Percentiles rank a stretch among this genome's conserved stretches.
Evolutionary conservation across 2,113 vertebrate species (phyloP).

Genomic region (Hypanus sabinus): DNA sequence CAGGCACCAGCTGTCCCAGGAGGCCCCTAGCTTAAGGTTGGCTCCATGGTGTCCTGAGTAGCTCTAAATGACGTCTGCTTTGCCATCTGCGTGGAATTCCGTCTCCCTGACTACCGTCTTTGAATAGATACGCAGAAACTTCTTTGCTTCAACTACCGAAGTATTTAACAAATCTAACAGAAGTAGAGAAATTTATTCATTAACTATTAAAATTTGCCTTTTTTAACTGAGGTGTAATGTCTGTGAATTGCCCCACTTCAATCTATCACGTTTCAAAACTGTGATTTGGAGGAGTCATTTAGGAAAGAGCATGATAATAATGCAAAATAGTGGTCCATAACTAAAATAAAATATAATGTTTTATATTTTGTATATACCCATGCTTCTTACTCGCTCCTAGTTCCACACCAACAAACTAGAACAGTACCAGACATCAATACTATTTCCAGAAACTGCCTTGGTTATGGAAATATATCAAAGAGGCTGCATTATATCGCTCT

Average conservation of each 20-base stretch:
- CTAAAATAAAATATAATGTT: background rate
- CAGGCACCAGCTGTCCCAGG: background rate
- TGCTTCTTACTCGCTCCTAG: no score
- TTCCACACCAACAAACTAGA: no score
- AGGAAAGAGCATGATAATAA: background rate
- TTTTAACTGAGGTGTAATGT: background rate
- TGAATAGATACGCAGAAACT: no score
- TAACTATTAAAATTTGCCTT: background rate
- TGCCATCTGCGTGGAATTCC: conserved; percentile 1
- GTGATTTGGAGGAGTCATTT: background rate
- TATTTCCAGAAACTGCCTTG: no score
- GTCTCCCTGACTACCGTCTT: background rate
- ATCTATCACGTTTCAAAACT: background rate
- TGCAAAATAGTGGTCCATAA: background rate
- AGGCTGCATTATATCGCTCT: no score
- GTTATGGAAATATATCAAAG: no score
- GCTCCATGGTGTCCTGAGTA: background rate
- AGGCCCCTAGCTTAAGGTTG: background rate
- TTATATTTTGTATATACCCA: no score
- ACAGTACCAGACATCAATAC: no score
- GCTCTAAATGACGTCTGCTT: background rate
- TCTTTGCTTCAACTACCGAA: no score
- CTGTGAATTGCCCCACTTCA: background rate
- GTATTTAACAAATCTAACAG: no score
- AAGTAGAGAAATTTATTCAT: background rate